A percentile compares a stretch with the other conserved stretches of the same genome.
Evolutionary conservation across 1,140 invertebrate species (phyloP).

Genomic region (Belonocnema kinseyi): DNA sequence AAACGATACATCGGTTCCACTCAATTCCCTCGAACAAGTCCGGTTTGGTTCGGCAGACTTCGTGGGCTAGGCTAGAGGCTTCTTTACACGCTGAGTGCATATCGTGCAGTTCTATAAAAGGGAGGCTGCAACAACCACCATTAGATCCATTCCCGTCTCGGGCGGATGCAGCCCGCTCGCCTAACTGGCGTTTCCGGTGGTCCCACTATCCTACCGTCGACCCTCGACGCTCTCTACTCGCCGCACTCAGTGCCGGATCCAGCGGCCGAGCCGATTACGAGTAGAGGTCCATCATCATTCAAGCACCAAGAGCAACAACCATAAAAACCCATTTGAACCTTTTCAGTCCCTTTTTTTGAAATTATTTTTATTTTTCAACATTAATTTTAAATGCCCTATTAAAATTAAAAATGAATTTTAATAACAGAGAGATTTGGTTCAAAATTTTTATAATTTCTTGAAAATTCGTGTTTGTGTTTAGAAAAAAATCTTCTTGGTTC

Average conservation of each 20-base stretch:
- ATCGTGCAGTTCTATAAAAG: slow-evolving; percentile 56
- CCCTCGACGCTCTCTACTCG: background rate
- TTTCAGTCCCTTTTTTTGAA: too few species aligned
- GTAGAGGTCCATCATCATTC: too few species aligned
- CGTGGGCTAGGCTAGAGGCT: background rate
- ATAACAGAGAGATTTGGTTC: too few species aligned
- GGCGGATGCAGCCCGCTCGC: slow-evolving; percentile 62
- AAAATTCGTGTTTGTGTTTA: too few species aligned
- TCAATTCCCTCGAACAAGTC: slow-evolving; percentile 7
- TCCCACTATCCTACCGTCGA: slow-evolving; percentile 54
- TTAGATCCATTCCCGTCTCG: slow-evolving; percentile 62
- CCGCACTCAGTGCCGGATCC: slow-evolving; percentile 10
- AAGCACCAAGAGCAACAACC: too few species aligned
- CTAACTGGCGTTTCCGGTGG: slow-evolving; percentile 70
- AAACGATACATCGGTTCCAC: slow-evolving; percentile 8
- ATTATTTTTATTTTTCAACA: too few species aligned
- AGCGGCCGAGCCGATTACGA: background rate
- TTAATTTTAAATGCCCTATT: too few species aligned
- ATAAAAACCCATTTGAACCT: too few species aligned
- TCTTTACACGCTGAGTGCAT: background rate
- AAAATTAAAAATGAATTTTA: too few species aligned
- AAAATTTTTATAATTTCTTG: too few species aligned
- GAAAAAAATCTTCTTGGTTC: too few species aligned
- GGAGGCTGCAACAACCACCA: slow-evolving; percentile 57
- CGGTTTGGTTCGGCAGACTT: background rate